Evolutionary conservation across 2,113 vertebrate species (phyloP), one percentile per base, ranked within the genome.

Genomic region (Melierax canorus): DNA sequence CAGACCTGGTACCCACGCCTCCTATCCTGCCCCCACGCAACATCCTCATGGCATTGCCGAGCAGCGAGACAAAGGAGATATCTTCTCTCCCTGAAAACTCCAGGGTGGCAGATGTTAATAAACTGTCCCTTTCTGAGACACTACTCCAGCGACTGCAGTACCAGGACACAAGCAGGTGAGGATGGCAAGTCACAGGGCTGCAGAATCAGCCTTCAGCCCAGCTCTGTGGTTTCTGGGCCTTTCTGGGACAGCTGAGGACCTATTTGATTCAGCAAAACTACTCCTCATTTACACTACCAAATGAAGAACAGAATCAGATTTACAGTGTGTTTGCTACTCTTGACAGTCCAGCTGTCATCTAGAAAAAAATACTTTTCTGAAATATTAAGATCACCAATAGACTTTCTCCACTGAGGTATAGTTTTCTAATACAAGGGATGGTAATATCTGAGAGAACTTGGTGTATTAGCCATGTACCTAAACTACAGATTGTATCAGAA

Each of bases 11-110:
- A 38, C 92, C 86, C 68, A 97, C 97, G 4, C 99, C 99, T 7
- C 99, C 99, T 2, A 98, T 99, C 96, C 98, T 99, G 74, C 99
- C 99, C 21, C 99, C 99, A 8, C 99, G 99, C 76, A 99, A 98
- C 96, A 96, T 99, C 94, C 26, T 96, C 13, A 16, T 90, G n/a
- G 48, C 95, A 18, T 5, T 90, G 3, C 94, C 91, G 0, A 53
- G 78, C 72, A 97, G 60, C 1, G 99, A 99, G 34, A 71, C 63
- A 48, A 99, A 98, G 97, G 99, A 99, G 32, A 34, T 34, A 7
- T 45, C 88, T 36, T 26, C 46, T 60, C 23, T 73, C 10, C 48
- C 41, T 0, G 98, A 98, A 56, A 97, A 82, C 34, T 23, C 43
- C 17, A 98, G 97, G 46, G 86, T 85, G 11, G 17, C 95, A 7